These are phyloP conservation scores for Morone saxatilis DNA, from an alignment of 2,113 vertebrate species.

Conservation along the genomic window DNA sequence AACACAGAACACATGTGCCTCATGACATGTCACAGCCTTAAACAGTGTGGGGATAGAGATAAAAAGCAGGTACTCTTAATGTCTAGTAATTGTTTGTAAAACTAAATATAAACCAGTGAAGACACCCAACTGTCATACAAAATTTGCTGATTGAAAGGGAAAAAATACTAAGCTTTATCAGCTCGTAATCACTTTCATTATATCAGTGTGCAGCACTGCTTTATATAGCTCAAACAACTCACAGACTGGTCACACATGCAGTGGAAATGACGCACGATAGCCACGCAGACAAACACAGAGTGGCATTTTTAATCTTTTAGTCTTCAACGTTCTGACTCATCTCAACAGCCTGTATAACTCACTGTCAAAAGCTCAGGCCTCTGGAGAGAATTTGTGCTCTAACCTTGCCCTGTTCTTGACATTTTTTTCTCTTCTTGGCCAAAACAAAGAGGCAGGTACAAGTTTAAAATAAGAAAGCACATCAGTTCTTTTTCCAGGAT, in stretches of 20 bases:
- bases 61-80: background rate
- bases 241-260: background rate
- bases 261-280: slow-evolving; percentile 7
- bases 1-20: background rate
- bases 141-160: background rate
- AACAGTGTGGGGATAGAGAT: background rate
- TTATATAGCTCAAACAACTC: background rate
- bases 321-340: slow-evolving; percentile 55
- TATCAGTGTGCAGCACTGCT: background rate
- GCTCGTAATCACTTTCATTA: background rate
- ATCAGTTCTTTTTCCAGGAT: slow-evolving; percentile 18
- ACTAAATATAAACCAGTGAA: background rate
- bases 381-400: background rate
- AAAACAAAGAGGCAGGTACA: slow-evolving; percentile 45
- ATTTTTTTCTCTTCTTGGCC: slow-evolving; percentile 11
- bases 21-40: background rate
- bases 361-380: slow-evolving; percentile 27
- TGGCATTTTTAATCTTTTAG: slow-evolving; percentile 22
- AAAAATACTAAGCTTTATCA: background rate
- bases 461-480: slow-evolving; percentile 23
- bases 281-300: slow-evolving; percentile 9
- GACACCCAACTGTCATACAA: background rate
- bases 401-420: slow-evolving; percentile 34
- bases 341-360: slow-evolving; percentile 25
- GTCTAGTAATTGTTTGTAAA: background rate